These are phyloP conservation scores for Variabilichromis moorii DNA, from an alignment of 2,113 vertebrate species.

Conservation along the genomic window DNA sequence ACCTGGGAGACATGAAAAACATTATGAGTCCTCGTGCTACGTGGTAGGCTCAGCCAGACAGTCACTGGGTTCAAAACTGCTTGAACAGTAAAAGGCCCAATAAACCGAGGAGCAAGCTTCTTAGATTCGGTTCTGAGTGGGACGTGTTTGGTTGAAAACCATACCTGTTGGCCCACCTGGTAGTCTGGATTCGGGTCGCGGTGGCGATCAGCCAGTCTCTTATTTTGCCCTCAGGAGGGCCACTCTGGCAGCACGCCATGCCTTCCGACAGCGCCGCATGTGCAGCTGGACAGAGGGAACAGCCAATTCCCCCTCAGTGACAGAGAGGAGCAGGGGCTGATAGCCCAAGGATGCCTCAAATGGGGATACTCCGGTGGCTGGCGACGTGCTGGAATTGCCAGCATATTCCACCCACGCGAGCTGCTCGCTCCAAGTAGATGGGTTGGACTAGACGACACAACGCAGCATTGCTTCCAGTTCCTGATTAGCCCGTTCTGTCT, in stretches of 20 bases:
- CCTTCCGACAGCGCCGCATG: not conserved
- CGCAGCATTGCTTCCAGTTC: not conserved
- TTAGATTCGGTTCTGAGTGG: not conserved
- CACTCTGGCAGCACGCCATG: not conserved
- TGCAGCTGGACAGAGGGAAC: not conserved
- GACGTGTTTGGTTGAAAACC: not conserved
- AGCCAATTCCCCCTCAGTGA: not conserved
- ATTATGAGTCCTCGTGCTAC: not conserved
- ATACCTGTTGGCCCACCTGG: not conserved
- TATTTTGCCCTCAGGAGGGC: not conserved
- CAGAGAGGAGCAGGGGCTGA: rapidly evolving
- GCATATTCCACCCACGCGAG: rapidly evolving
- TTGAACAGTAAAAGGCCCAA: not conserved
- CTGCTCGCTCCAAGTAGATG: not conserved
- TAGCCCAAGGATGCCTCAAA: not conserved
- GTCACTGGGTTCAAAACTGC: not conserved
- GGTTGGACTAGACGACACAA: not conserved
- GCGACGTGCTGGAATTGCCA: not conserved
- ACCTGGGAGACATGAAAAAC: not conserved
- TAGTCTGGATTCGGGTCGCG: rapidly evolving
- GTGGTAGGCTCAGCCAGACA: not conserved
- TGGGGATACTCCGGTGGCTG: not conserved
- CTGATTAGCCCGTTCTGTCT: not conserved
- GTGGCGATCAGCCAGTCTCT: not conserved
- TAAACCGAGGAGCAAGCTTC: not conserved